Evolutionary conservation across 1,140 invertebrate species (phyloP).

Genomic region (Drosophila mojavensis): DNA sequence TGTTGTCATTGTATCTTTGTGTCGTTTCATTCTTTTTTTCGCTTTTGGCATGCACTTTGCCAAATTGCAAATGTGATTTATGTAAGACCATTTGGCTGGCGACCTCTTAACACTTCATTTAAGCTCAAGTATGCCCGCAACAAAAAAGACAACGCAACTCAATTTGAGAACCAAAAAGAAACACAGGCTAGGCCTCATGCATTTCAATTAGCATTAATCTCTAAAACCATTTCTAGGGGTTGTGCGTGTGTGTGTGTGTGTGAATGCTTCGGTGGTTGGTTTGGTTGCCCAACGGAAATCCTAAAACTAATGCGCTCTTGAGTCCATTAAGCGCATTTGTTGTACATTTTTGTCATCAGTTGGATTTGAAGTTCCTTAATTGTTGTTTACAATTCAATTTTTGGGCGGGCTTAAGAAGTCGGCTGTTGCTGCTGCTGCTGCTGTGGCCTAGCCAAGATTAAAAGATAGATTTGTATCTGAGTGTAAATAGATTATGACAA

Average conservation of each 20-base stretch:
- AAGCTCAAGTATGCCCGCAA: conserved; percentile 29
- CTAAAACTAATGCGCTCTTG: conserved; percentile 40
- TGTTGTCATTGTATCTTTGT: conserved; percentile 29
- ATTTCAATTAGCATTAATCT: conserved; percentile 59
- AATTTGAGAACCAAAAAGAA: conserved; percentile 12
- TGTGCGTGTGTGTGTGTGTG: background rate
- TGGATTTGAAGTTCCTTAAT: conserved; percentile 56
- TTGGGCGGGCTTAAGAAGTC: conserved; percentile 24
- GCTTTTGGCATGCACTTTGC: conserved; percentile 59
- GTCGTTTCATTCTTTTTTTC: background rate
- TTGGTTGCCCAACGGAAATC: conserved; percentile 30
- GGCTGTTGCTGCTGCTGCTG: background rate
- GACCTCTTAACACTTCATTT: conserved; percentile 71
- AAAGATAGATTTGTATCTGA: conserved; percentile 11
- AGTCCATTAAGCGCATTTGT: conserved; percentile 38
- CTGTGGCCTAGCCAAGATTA: conserved; percentile 32
- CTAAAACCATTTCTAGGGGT: conserved; percentile 17
- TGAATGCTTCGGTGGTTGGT: conserved; percentile 4
- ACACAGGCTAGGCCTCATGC: conserved; percentile 25
- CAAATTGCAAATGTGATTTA: conserved; percentile 76
- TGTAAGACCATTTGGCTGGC: conserved; percentile 47
- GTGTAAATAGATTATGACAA: conserved; percentile 10
- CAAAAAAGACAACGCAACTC: conserved; percentile 23
- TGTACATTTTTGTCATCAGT: conserved; percentile 43
- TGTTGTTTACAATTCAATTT: conserved; percentile 73